Percentiles rank a stretch among this genome's conserved stretches.
Conservation (phyloP, 1,140 invertebrate genomes). For the Aphidius gifuensis region DNA sequence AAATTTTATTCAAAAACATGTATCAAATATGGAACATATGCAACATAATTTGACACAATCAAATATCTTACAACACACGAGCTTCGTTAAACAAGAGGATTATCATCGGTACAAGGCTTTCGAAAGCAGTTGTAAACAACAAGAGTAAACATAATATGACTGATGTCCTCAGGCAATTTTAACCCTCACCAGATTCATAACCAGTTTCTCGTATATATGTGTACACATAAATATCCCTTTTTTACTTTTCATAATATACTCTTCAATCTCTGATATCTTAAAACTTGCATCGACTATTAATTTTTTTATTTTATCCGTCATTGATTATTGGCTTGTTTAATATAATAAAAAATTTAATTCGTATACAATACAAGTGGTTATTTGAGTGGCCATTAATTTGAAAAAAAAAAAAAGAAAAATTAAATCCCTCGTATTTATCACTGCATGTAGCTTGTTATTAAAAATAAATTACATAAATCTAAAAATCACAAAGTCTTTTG, state of each 20-base stretch:
- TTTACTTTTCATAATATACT: neutral
- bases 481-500: conserved; percentile 3
- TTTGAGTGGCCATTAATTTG: too few species aligned
- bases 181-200: conserved; percentile 19
- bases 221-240: neutral
- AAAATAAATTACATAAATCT: too few species aligned
- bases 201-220: neutral
- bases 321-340: too few species aligned
- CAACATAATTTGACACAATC: neutral
- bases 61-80: conserved; percentile 28
- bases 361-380: too few species aligned
- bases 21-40: too few species aligned
- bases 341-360: too few species aligned
- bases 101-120: conserved; percentile 41
- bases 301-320: neutral
- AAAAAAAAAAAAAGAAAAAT: too few species aligned
- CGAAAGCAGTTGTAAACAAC: conserved; percentile 46
- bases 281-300: neutral
- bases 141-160: conserved; percentile 56
- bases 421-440: too few species aligned
- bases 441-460: too few species aligned
- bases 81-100: conserved; percentile 37
- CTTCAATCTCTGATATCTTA: neutral
- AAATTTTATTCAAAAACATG: too few species aligned
- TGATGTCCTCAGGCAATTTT: conserved; percentile 40